Evolutionary conservation across 2,113 vertebrate species (phyloP), one percentile per base, ranked within the genome.

Genomic region (Neomonachus schauinslandi): DNA sequence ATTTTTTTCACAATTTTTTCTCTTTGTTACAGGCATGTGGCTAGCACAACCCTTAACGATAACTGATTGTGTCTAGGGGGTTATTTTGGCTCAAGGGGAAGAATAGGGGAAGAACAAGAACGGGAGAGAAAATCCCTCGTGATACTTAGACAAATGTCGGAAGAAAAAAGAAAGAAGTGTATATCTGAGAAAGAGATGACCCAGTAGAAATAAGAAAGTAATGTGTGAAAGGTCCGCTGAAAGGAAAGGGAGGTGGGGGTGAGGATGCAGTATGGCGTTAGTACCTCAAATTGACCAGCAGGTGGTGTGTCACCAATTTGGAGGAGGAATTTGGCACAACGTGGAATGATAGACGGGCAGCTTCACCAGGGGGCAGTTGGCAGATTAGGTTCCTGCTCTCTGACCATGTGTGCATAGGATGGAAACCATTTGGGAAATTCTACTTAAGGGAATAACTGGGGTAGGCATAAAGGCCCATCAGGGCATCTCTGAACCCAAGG

Each of bases 211-310:
- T 61, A 26, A 24, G 55, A 49, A 24, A 49, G 31, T 28, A 26
- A 39, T 71, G n/a, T 18, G 1, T 26, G 3, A 33, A 39, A 88
- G 15, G 10, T 87, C 55, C 13, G 18, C 5, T 72, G 36, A n/a
- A n/a, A 91, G 55, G 59, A 51, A 81, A 36, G 26, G 46, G 42
- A 88, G 63, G 39, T 33, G 1, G 7, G 10, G 18, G 0, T 42
- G n/a, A 9, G 14, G 12, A 16, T 18, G 28, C 51, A 24, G n/a
- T 12, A 53, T 1, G 1, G 12, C 8, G 0, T 59, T 53, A 31
- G 39, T 89, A 74, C 61, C 61, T 69, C 22, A 24, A 5, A 46
- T 59, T 79, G 91, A 42, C 92, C 92, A 87, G 88, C 83, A 89
- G 74, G 42, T 67, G 93, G 89, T 8, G 83, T 18, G 4, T 33